Percentiles rank a stretch among this genome's conserved stretches.
phyloP scores from a whole-genome alignment of 2,888 invertebrate genomes.

The Brenthis ino region DNA sequence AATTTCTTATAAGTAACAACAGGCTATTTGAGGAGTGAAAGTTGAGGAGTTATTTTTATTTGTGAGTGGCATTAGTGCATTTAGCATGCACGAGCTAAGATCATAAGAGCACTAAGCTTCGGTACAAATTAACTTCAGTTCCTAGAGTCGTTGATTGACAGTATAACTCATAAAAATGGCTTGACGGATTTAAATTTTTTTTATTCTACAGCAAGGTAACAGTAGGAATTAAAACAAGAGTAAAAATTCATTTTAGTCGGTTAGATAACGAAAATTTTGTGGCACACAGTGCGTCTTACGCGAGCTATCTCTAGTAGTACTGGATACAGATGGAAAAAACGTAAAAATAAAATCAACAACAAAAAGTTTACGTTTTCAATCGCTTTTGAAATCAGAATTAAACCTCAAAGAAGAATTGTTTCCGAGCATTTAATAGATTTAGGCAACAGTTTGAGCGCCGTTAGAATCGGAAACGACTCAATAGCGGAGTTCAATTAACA shows the following conservation, averaged over 20 bases:
- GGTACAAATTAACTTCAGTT: background rate
- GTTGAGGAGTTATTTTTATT: too few species aligned
- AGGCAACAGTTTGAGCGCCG: conserved; percentile 11
- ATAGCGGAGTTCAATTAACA: conserved; percentile 32
- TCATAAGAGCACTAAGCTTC: conserved; percentile 1
- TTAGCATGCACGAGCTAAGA: conserved; percentile 13
- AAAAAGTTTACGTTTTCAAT: background rate
- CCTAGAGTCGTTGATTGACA: background rate
- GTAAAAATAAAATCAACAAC: too few species aligned
- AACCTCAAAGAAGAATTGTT: background rate
- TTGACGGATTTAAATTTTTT: too few species aligned
- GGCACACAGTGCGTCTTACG: too few species aligned
- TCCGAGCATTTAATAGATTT: conserved; percentile 16
- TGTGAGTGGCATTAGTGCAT: background rate
- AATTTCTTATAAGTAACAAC: background rate
- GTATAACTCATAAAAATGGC: too few species aligned
- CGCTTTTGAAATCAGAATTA: background rate
- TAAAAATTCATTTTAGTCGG: too few species aligned
- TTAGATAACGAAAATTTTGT: too few species aligned
- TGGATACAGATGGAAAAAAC: too few species aligned
- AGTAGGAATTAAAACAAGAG: too few species aligned
- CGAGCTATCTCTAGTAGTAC: too few species aligned
- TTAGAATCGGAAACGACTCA: conserved; percentile 30
- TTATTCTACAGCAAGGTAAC: too few species aligned
- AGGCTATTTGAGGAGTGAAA: background rate